Evolutionary conservation across 1,140 invertebrate species (phyloP), one percentile per base, ranked within the genome.

Genomic region (Drosophila parabipectinata): DNA sequence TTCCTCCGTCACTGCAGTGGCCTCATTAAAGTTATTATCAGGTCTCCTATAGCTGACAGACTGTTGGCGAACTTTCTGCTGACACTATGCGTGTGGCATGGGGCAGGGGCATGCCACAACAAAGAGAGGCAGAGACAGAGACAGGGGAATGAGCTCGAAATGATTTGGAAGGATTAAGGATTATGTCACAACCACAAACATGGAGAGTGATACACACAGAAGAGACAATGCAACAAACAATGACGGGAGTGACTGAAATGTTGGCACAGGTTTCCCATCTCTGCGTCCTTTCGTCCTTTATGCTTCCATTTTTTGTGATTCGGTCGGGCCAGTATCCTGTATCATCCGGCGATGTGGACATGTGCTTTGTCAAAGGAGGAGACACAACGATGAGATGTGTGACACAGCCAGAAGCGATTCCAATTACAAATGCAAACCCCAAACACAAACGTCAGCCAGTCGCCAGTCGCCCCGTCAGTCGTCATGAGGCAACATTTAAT

Each of bases 121-220:
- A 61, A 71, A 59, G 37, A 5, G 26, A 18, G 14, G 12, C 21
- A 6, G 21, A n/a, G 50, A 9, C 44, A 60, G 28, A 21, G 53
- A 71, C 52, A 26, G 9, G 32, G 24, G 47, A 12, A 15, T n/a
- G 14, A 30, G 39, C 30, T 47, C 24, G 24, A 47, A 47, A 69
- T 55, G 63, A 66, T 62, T 68, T 67, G 61, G 66, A 77, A 77
- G 74, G 74, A 77, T 77, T 77, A 77, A 71, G 74, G 74, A 77
- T 77, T 77, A 77, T 77, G 74, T 47, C 73, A 77, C 30, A 77
- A 41, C 41, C 60, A 74, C 30, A 74, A 32, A 37, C 32, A 56
- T 28, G 47, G 18, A 12, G 34, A 8, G 37, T 5, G 21, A 39
- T 55, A 44, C 14, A 21, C 44, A 21, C 53, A 37, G 72, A 26